A percentile compares a stretch with the other conserved stretches of the same genome.
Conservation (phyloP, 2,888 invertebrate species). For the Cheiracanthium punctorium region DNA sequence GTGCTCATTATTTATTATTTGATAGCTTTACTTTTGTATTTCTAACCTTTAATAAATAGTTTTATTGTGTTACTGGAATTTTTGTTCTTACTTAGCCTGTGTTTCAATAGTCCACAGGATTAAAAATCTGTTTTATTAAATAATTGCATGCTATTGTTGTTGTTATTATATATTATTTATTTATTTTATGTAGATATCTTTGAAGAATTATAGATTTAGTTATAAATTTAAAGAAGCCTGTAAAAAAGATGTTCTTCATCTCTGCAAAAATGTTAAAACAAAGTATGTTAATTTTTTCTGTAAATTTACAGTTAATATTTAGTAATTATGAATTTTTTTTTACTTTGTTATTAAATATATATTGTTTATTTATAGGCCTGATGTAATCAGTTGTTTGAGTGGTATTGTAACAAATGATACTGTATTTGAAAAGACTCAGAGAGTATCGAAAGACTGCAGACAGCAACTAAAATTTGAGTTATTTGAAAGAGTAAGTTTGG, state of each 20-base stretch:
- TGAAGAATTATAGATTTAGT: constrained; percentile 95
- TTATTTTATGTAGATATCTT: constrained; percentile 80
- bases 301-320: not conserved
- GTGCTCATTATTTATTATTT: too few species aligned
- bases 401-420: constrained; percentile 93
- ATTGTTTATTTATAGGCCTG: constrained; percentile 76
- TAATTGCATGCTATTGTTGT: too few species aligned
- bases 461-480: constrained; percentile 93
- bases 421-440: constrained; percentile 79
- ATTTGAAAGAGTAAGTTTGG: constrained; percentile 83
- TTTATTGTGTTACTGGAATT: too few species aligned
- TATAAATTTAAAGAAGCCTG: constrained; percentile 97
- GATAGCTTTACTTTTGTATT: too few species aligned
- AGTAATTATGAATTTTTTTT: too few species aligned
- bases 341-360: too few species aligned
- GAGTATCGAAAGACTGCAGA: constrained; percentile 90
- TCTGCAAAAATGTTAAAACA: constrained; percentile 78
- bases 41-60: too few species aligned
- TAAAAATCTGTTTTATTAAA: too few species aligned
- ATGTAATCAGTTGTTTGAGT: constrained; percentile 91
- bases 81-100: too few species aligned
- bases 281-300: constrained; percentile 74
- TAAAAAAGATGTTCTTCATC: constrained; percentile 79
- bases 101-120: too few species aligned
- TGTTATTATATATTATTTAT: too few species aligned